phyloP scores from a whole-genome alignment of 1,140 invertebrate species.

The Ceratoteleas bidentatus region DNA sequence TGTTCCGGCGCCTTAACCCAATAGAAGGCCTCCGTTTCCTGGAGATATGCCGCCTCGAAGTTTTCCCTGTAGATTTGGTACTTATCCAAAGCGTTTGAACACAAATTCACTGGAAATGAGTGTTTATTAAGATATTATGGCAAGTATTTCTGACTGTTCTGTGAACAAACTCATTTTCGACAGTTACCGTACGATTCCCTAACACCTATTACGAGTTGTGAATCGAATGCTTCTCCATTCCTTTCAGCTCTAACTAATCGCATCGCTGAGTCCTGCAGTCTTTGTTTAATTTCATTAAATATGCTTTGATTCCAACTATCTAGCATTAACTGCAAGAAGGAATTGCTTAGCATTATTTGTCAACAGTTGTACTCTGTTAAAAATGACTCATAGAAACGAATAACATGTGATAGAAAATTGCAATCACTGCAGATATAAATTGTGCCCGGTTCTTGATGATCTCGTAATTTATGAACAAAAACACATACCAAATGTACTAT shows the following conservation, averaged over 20 bases:
- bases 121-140: too few relatives aligned
- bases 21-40: slow-evolving; percentile 96
- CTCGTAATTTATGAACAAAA: too few relatives aligned
- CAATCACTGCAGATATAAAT: too few relatives aligned
- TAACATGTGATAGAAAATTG: too few relatives aligned
- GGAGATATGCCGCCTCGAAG: slow-evolving; percentile 97
- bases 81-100: slow-evolving; percentile 95
- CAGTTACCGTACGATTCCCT: slow-evolving; percentile 93
- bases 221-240: slow-evolving; percentile 98
- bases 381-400: too few relatives aligned
- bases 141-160: too few relatives aligned
- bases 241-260: slow-evolving; percentile 97
- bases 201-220: slow-evolving; percentile 97
- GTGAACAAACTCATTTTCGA: background rate
- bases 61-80: slow-evolving; percentile 97
- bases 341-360: too few relatives aligned
- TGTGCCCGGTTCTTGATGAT: too few relatives aligned
- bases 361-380: too few relatives aligned
- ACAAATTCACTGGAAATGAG: slow-evolving; percentile 91
- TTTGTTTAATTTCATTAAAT: slow-evolving; percentile 96
- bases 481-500: too few relatives aligned
- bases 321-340: slow-evolving; percentile 95
- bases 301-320: slow-evolving; percentile 99
- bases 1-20: slow-evolving; percentile 95
- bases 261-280: slow-evolving; percentile 98